Evolutionary conservation across 2,888 invertebrate genomes (phyloP), one percentile per base, ranked within the genome.

Genomic region (Smittia sp.): DNA sequence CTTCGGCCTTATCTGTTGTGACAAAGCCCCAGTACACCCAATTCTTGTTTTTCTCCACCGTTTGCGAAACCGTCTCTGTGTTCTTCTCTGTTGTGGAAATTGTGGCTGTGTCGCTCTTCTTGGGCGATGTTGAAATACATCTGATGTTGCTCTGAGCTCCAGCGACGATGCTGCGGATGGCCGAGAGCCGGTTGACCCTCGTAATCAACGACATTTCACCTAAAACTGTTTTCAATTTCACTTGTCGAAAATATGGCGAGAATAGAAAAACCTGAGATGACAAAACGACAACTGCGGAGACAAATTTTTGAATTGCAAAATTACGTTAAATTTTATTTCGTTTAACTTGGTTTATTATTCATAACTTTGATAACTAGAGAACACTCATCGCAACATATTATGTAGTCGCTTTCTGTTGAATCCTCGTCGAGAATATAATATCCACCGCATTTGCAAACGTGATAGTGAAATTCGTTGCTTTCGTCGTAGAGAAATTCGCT

Each of bases 1-100:
- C 97, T 1, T 85, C 84, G 22, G 84, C 81, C 79, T 92, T 85
- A 77, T 86, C 85, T n/a, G 83, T 83, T 22, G 84, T 83, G 78
- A 89, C 86, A 79, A 89, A 96, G 2, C 96, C 96, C 82, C 90
- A 95, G 81, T 90, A 90, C 76, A 92, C 85, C 94, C 95, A 96
- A 80, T 90, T 89, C 79, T 90, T 88, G 24, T 20, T 65, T 85
- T 79, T 79, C 81, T 75, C 75, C 52, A 75, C 32, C 41, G 69
- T 69, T 27, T 66, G 20, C 24, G 63, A 54, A 46, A 67, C 80
- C 74, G 79, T 79, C 65, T 79, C 78, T 24, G 80, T 79, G 67
- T 80, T 79, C 73, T 81, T 79, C n/a, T 77, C 73, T n/a, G 79
- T 78, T 70, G 81, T 78, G 27, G 77, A 75, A 39, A 81, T 77